Base-by-base conservation (phyloP, 1,140 invertebrate species). In the Hycleus cichorii region DNA sequence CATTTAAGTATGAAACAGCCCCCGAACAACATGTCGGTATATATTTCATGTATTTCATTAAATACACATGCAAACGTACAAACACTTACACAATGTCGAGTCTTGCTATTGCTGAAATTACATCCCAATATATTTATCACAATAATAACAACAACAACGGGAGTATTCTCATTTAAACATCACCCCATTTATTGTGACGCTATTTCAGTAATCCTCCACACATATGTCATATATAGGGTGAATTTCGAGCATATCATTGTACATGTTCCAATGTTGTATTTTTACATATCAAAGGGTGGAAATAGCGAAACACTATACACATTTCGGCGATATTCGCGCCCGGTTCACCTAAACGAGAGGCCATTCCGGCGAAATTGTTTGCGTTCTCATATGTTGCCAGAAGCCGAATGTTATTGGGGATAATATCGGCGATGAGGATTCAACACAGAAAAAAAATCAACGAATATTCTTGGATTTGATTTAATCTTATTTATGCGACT, bases 311-410 rank as follows among this genome's bases (percentile, higher is more conserved):
- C 46, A 44, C 39, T 53, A 42, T 53, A 46, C 39, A 53, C 44
- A 53, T 53, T 53, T 53, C 26, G 42, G 50, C 46, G 51, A 56
- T 56, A 40, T 42, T 39, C 18, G 18, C 18, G 18, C 40, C 32
- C 58, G 50, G 49, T 58, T 61, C 47, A 62, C 49, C 39, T 53
- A 54, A 62, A 63, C 57, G 57, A 55, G 60, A 49, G 49, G 49
- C 57, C 54, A 51, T 63, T 63, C 49, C 50, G 51, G 44, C 60
- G 46, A 57, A 63, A 63, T 63, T 55, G 60, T 57, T 52, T 63
- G 51, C 59, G 60, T 59, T 63, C 55, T 63, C 60, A 58, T 63
- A 63, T 63, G 58, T 60, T 60, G 40, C 51, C 32, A 4, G 3
- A 38, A 45, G 47, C 51, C 56, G 59, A 63, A 63, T 26, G 57